Conservation (phyloP, 2,113 vertebrate species). For the Corvus cornix region DNA sequence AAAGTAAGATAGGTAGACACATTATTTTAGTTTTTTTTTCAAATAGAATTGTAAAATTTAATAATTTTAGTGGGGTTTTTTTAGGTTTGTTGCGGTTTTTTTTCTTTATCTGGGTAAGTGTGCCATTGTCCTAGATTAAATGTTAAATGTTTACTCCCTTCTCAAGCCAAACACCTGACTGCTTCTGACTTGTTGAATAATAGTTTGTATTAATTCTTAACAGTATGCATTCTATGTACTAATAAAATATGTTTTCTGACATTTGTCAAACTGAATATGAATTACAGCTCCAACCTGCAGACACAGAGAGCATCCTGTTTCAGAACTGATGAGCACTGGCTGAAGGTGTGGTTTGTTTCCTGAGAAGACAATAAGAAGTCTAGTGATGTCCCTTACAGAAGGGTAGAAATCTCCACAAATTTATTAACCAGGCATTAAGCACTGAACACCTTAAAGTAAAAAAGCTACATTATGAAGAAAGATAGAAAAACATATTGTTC, state of each 20-base stretch:
- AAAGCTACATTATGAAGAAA: neutral
- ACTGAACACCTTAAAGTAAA: neutral
- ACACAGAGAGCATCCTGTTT: neutral
- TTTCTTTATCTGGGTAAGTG: neutral
- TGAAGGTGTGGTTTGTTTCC: conserved; percentile 2
- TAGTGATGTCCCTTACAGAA: neutral
- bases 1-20: neutral
- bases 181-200: neutral
- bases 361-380: neutral
- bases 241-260: conserved; percentile 13
- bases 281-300: neutral
- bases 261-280: neutral
- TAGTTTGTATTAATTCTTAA: neutral
- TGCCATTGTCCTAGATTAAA: neutral
- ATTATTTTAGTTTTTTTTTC: neutral
- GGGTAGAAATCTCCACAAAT: neutral
- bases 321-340: neutral
- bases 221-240: neutral
- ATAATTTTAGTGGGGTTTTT: neutral
- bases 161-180: neutral
- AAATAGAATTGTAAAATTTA: neutral
- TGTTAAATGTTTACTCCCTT: neutral
- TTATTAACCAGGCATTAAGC: neutral
- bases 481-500: neutral
- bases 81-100: accelerated